These are phyloP conservation scores for Drosophila takahashii DNA, from an alignment of 1,140 invertebrate species.

Conservation along the genomic window DNA sequence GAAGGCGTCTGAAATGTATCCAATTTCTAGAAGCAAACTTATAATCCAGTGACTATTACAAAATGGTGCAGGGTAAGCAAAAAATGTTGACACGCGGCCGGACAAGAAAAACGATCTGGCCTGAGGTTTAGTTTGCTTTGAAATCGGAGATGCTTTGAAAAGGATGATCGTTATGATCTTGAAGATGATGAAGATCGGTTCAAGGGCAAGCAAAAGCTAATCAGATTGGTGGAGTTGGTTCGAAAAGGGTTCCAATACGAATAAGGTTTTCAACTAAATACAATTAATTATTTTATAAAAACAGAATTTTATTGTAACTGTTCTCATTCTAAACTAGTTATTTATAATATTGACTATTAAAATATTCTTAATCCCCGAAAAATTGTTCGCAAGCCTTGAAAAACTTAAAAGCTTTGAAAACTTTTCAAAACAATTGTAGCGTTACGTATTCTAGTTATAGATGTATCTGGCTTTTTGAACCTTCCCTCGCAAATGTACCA, in stretches of 20 bases:
- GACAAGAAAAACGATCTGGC: conserved; percentile 6
- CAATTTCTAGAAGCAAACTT: conserved; percentile 22
- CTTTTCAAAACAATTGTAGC: too few relatives aligned
- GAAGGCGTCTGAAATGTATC: not conserved
- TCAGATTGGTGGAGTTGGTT: conserved; percentile 4
- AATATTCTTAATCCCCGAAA: too few relatives aligned
- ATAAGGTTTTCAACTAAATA: not conserved
- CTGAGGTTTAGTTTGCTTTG: conserved; percentile 15
- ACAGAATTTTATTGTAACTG: too few relatives aligned
- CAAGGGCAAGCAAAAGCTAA: conserved; percentile 26
- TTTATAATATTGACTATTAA: too few relatives aligned
- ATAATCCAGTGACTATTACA: not conserved
- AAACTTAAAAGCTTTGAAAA: too few relatives aligned
- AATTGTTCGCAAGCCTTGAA: too few relatives aligned
- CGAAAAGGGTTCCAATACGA: not conserved
- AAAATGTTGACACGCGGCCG: conserved; percentile 1
- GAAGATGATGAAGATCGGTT: not conserved
- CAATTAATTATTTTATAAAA: too few relatives aligned
- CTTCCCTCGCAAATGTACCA: not conserved
- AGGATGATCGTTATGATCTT: conserved; percentile 5
- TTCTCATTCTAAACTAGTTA: too few relatives aligned
- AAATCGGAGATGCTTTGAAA: conserved; percentile 18
- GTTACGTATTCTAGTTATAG: too few relatives aligned
- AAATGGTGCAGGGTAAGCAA: conserved; percentile 6
- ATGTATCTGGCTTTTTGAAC: not conserved